phyloP scores from a whole-genome alignment of 2,113 vertebrate genomes.

The Corythaeola cristata region DNA sequence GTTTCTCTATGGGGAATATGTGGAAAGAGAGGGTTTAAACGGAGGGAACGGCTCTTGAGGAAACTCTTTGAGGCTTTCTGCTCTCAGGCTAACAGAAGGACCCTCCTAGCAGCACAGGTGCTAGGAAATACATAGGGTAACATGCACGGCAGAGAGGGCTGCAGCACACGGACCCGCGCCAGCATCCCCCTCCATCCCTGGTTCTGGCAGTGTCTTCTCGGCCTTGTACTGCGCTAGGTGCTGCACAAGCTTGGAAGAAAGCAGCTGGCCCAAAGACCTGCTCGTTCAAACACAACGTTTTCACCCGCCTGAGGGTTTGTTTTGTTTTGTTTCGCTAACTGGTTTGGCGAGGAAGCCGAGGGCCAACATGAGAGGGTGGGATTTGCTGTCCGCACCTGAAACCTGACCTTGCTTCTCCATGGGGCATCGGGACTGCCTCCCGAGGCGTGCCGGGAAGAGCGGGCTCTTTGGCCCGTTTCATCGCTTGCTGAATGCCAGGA shows the following conservation, averaged over 20 bases:
- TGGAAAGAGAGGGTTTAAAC: neutral
- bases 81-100: neutral
- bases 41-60: neutral
- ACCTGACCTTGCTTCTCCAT: neutral
- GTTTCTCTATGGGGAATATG: accelerated
- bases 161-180: neutral
- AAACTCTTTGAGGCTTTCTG: neutral
- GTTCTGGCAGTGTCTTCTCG: neutral
- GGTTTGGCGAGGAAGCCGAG: neutral
- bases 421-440: neutral
- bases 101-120: neutral
- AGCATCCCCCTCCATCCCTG: accelerated
- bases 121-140: neutral
- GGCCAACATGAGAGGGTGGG: neutral
- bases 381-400: neutral
- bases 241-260: neutral
- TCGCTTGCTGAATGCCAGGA: neutral
- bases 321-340: neutral
- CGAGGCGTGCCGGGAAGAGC: neutral
- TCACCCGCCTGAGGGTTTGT: neutral
- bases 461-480: neutral
- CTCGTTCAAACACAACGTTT: neutral
- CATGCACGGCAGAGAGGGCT: neutral
- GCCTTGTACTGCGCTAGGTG: neutral
- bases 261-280: neutral